Evolutionary conservation across 2,797 vertebrate genomes (phyloP), one percentile per base, ranked within the genome.

Genomic region (Jordanella pulchra): DNA sequence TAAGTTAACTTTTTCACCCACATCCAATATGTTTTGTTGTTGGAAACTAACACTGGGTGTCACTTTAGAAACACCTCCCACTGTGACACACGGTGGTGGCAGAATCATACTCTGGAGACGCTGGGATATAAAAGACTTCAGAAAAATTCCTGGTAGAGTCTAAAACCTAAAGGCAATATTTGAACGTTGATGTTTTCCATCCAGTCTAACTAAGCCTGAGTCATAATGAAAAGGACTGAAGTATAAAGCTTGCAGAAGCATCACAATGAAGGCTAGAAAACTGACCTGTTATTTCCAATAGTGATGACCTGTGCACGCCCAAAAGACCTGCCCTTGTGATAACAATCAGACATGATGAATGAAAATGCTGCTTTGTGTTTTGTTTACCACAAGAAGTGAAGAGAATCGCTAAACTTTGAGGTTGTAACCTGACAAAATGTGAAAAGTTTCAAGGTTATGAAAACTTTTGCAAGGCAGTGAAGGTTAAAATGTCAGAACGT

Each of bases 31-130:
- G 18, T 18, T 35, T 35, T 60, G 56, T 35, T 9, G 30, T 60
- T 35, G 56, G 10, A 60, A 35, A 35, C 28, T 18, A 32, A 4
- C 55, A 58, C 0, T 58, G 17, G 15, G 18, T 28, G 10, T 32
- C 28, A 58, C 28, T 17, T 4, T 18, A 10, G 9, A 21, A 15
- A 21, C 48, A 50, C 48, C 18, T 23, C 30, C 4, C 18, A 35
- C 17, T 35, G 56, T 35, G 30, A 60, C 56, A 35, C 56, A 35
- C 15, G 18, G 56, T 23, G 56, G 30, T 35, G 56, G 30, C 15
- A 60, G 56, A 60, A 60, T 60, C 30, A 60, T 35, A 9, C 56
- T 35, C 30, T 60, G 30, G 56, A 60, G 56, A 60, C 23, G 56
- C 4, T 35, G n/a, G n/a, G n/a, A n/a, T n/a, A n/a, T n/a, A n/a